Evolutionary conservation across 2,888 invertebrate genomes (phyloP).

Genomic region (Hyalella azteca): DNA sequence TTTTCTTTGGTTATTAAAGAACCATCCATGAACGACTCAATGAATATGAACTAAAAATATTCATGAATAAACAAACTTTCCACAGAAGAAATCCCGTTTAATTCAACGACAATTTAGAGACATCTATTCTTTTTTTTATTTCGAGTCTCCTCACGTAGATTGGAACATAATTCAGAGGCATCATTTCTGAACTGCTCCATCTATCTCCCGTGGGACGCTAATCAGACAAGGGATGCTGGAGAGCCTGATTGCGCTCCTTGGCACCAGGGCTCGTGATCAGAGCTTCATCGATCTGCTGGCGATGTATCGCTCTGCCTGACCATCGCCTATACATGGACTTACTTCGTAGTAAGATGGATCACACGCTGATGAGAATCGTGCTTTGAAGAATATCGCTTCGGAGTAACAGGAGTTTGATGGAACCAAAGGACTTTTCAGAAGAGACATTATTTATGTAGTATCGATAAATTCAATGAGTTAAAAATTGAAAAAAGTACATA

Average conservation of each 20-base stretch:
- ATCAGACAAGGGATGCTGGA: slow-evolving; percentile 28
- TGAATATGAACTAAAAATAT: no score
- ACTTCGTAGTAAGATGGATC: slow-evolving; percentile 1
- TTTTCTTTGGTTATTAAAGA: no score
- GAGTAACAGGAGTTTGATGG: neutral
- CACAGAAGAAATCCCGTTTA: no score
- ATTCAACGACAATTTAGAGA: no score
- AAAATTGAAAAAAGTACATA: neutral
- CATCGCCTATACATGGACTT: slow-evolving; percentile 1
- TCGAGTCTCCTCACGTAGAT: neutral
- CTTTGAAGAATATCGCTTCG: neutral
- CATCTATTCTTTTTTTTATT: neutral
- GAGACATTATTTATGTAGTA: no score
- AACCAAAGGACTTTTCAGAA: no score
- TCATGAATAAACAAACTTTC: no score
- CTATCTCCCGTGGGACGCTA: slow-evolving; percentile 21
- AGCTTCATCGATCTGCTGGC: slow-evolving; percentile 12
- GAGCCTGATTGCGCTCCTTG: slow-evolving; percentile 23
- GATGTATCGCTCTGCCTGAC: neutral
- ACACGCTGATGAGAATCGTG: neutral
- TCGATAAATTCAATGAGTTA: neutral
- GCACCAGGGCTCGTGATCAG: slow-evolving; percentile 19
- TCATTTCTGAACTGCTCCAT: slow-evolving; percentile 25
- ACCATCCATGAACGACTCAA: no score
- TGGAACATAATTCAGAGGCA: neutral